Evolutionary conservation across 2,888 invertebrate genomes (phyloP).

Genomic region (Hydropsyche betteni): DNA sequence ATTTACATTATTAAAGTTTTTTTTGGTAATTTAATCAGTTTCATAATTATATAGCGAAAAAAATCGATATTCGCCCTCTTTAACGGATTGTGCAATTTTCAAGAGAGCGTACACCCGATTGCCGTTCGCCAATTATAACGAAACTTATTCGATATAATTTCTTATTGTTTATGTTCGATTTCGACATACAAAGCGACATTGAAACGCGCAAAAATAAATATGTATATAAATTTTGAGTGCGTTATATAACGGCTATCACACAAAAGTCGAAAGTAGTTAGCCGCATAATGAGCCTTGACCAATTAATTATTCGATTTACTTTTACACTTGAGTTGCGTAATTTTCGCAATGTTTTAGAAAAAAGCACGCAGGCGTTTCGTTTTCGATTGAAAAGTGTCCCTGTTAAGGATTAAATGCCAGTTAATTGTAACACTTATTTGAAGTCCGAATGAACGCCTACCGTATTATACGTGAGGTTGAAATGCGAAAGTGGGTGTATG

Average conservation of each 20-base stretch:
- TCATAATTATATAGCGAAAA: no score
- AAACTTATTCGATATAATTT: no score
- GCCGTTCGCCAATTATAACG: no score
- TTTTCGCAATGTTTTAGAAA: background rate
- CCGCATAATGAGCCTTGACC: slow-evolving; percentile 17
- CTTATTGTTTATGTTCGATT: no score
- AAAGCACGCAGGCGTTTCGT: background rate
- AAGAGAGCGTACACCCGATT: no score
- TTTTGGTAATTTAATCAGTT: no score
- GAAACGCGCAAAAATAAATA: background rate
- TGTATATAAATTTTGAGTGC: background rate
- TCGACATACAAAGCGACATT: no score
- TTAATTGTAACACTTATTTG: slow-evolving; percentile 3
- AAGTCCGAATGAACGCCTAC: background rate
- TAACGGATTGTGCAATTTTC: no score
- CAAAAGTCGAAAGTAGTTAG: slow-evolving; percentile 13
- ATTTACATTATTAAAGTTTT: no score
- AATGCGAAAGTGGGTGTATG: background rate
- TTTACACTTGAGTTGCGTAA: background rate
- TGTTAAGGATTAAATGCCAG: background rate
- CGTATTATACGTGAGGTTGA: background rate
- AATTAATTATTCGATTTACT: slow-evolving; percentile 23
- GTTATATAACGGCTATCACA: background rate
- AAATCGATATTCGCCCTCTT: no score
- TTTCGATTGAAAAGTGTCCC: background rate